These are phyloP conservation scores for Ibidorhyncha struthersii DNA, from an alignment of 2,113 vertebrate genomes.

Conservation along the genomic window DNA sequence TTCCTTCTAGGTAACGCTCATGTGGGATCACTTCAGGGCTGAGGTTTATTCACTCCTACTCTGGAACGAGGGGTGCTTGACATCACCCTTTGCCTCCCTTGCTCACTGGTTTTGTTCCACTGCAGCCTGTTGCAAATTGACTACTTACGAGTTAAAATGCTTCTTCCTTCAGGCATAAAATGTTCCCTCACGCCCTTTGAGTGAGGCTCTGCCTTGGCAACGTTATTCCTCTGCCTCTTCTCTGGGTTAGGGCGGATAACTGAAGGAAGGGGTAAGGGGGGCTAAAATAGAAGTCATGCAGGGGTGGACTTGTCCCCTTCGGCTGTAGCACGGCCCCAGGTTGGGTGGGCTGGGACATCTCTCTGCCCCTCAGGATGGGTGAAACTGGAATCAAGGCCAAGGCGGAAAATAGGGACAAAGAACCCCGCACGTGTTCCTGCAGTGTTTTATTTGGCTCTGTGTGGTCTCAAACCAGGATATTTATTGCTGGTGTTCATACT, in stretches of 20 bases:
- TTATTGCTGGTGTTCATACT: not conserved
- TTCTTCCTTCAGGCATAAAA: not conserved
- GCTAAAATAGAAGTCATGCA: not conserved
- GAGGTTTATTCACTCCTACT: not conserved
- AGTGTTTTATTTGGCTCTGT: constrained; percentile 25
- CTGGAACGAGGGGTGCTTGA: not conserved
- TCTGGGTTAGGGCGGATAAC: not conserved
- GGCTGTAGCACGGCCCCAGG: not conserved
- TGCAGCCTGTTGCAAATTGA: not conserved
- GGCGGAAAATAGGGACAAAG: not conserved
- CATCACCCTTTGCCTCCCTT: not conserved
- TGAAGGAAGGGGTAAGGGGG: not conserved
- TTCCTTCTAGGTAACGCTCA: not conserved
- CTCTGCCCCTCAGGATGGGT: not conserved
- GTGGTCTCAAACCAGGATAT: not conserved
- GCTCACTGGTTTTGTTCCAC: not conserved
- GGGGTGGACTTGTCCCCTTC: not conserved
- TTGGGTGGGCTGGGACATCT: not conserved
- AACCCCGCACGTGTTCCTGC: not conserved
- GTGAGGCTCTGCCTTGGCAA: too few species aligned
- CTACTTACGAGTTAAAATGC: not conserved
- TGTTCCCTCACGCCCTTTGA: not conserved
- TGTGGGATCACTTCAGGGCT: not conserved
- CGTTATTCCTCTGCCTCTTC: not conserved
- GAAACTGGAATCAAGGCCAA: not conserved